phyloP scores from a whole-genome alignment of 2,888 invertebrate species.

The Oligia fasciuncula region DNA sequence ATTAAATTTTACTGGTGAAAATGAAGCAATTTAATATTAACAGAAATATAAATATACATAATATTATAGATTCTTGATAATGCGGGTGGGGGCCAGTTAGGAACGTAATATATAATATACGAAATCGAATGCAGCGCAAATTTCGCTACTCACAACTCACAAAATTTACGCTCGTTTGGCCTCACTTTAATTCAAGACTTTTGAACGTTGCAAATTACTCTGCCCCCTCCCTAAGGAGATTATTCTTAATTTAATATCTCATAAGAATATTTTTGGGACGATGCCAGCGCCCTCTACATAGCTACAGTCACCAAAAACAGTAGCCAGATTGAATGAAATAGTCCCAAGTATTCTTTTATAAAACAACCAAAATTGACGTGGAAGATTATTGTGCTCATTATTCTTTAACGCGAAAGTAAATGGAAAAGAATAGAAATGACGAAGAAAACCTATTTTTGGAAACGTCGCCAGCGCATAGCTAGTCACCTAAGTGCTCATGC shows the following conservation, averaged over 20 bases:
- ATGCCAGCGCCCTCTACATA: not conserved
- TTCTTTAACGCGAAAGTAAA: not conserved
- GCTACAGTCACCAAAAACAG: not conserved
- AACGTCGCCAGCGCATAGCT: not conserved
- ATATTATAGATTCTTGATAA: conserved; percentile 1
- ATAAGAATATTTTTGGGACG: conserved; percentile 9
- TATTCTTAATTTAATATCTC: not conserved
- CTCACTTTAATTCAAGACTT: not conserved
- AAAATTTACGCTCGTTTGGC: not conserved
- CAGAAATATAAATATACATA: conserved; percentile 7
- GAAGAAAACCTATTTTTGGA: not conserved
- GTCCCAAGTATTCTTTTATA: not conserved
- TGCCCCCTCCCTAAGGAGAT: not conserved
- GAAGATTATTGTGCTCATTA: conserved; percentile 24
- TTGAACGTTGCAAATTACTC: not conserved
- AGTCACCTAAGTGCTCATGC: not conserved
- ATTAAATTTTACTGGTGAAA: conserved; percentile 2
- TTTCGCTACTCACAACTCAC: not conserved
- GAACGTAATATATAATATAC: conserved; percentile 2
- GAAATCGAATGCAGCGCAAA: not conserved
- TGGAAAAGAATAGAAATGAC: not conserved
- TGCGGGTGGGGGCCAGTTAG: not conserved
- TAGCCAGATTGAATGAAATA: not conserved
- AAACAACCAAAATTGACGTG: not conserved
- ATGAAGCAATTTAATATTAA: conserved; percentile 5